Base-by-base conservation (phyloP, 2,113 vertebrate genomes). In the Caranx ignobilis region DNA sequence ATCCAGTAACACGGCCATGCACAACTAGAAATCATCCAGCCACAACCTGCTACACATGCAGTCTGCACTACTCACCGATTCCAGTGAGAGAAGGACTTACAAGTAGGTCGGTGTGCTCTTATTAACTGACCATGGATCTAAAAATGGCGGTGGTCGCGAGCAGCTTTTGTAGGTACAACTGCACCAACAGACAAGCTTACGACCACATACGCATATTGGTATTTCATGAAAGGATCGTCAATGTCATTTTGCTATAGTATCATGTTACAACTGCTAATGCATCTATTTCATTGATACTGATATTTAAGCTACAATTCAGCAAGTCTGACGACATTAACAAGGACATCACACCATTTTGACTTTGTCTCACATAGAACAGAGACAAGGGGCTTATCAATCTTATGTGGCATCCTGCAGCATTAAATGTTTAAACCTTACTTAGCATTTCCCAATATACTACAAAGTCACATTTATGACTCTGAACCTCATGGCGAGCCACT, bases 51-150 rank as follows among this genome's bases (percentile, higher is more conserved):
- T 2, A 63, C 57, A 68, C 8, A 66, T 43, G 32, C 39, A 31
- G 15, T 57, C 45, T 37, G 54, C 21, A 41, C 63, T 15, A 54
- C 52, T 72, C 61, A 67, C 3, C 11, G 32, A 47, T 55, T 68
- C 65, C 82, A 77, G 47, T 19, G 45, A 70, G 59, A 70, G 6
- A 31, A 13, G n/a, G 19, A 79, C 47, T 55, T 3, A 75, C 63
- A 82, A 74, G 75, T 80, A 80, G 82, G 82, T 35, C 79, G 80
- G 56, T 50, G 72, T 69, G 61, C 66, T 72, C 45, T 31, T 57
- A 66, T 81, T 69, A 78, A 76, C 69, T 39, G 56, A 57, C 71
- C 54, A 11, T 31, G 45, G 26, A 70, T 59, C 80, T 83, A 83
- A 79, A 89, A 79, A 87, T 70, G 85, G 56, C 11, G 16, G 5